These are phyloP conservation scores for Phalera bucephala DNA, from an alignment of 2,888 invertebrate species.

Conservation along the genomic window DNA sequence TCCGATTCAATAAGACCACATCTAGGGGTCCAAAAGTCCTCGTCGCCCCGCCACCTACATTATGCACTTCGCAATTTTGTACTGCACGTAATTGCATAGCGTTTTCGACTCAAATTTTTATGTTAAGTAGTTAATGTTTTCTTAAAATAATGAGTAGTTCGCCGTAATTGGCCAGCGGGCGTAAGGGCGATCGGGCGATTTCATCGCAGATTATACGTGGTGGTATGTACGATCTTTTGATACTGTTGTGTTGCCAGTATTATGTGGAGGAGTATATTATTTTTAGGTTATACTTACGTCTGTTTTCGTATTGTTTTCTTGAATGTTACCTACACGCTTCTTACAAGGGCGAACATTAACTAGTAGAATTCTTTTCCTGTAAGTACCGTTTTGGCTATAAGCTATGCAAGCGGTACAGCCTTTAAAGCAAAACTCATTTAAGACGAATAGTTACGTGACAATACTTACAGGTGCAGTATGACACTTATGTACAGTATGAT, in stretches of 20 bases:
- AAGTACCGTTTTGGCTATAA: no score
- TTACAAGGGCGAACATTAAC: no score
- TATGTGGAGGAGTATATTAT: no score
- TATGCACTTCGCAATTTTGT: slow-evolving; percentile 64
- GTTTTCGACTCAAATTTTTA: slow-evolving; percentile 62
- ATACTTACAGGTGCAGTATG: no score
- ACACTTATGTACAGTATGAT: no score
- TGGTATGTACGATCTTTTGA: slow-evolving; percentile 17
- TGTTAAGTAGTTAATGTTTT: slow-evolving; percentile 64
- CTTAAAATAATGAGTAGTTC: slow-evolving; percentile 68
- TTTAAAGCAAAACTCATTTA: no score
- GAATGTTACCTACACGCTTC: no score
- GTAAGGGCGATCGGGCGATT: slow-evolving; percentile 42
- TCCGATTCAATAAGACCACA: slow-evolving; percentile 16
- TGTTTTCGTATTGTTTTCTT: no score
- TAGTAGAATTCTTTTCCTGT: no score
- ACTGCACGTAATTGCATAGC: slow-evolving; percentile 62
- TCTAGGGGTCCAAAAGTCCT: slow-evolving; percentile 36
- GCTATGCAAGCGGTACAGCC: no score
- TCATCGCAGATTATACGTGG: slow-evolving; percentile 36
- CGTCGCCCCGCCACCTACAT: slow-evolving; percentile 33
- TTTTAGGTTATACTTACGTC: no score
- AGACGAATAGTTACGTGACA: no score
- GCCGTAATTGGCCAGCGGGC: slow-evolving; percentile 43
- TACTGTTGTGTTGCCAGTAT: slow-evolving; percentile 10